Base-by-base conservation (phyloP, 2,113 vertebrate species). In the Motacilla alba region DNA sequence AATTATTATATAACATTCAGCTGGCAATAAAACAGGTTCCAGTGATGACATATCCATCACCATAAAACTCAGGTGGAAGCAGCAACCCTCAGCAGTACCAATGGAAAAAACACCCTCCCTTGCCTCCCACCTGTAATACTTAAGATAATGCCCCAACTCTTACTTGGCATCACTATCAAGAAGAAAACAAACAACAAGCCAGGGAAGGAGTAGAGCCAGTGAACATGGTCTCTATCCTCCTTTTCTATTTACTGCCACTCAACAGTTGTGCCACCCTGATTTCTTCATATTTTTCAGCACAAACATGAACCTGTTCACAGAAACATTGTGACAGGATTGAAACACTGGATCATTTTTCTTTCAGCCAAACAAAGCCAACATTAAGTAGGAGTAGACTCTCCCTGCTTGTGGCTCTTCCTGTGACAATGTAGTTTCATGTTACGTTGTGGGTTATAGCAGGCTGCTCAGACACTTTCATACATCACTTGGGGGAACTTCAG, bases 291-390 rank as follows among this genome's bases (percentile, higher is more conserved):
- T 86, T 89, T 89, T 85, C 76, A 85, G 70, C 3, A 5, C 21
- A 49, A 89, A 64, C 37, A 76, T 55, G 46, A 83, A 35, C 47
- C 67, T 74, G 35, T n/a, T 55, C 50, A 56, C 21, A 74, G 56
- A 93, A 87, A 62, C 2, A 1, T 0, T 77, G 23, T 43, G 59
- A 86, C 60, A 90, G 55, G 67, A 44, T 1, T 94, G 50, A 70
- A 86, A 74, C 49, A 81, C 15, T 15, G 28, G 26, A 73, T 60
- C 15, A 16, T 77, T 80, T 74, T 87, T 84, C 64, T 60, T 79
- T 35, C 78, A 80, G 39, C 4, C 0, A 0, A 94, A 79, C 41
- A 87, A 75, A 89, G 70, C 20, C 50, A 76, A 13, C 0, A 0
- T 60, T 24, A 70, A 73, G 7, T 6, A 3, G 49, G 53, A 92